phyloP scores from a whole-genome alignment of 2,888 invertebrate species.

The Carterocephalus palaemon region DNA sequence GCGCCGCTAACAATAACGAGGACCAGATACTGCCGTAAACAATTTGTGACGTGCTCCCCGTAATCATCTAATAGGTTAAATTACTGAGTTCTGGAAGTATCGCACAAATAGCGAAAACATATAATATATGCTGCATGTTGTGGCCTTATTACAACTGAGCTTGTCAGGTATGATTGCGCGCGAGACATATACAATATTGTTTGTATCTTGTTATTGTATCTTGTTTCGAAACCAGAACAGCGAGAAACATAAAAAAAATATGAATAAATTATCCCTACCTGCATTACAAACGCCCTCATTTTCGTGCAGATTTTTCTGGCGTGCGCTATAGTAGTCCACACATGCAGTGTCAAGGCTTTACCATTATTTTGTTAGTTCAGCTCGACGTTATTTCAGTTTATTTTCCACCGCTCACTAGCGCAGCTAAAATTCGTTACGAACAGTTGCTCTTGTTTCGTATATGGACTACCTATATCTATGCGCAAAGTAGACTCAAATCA shows the following conservation, averaged over 20 bases:
- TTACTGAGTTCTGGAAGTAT: background rate
- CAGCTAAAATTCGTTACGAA: constrained; percentile 5
- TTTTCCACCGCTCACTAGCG: background rate
- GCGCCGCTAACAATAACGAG: no score
- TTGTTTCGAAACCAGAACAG: no score
- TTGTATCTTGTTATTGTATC: no score
- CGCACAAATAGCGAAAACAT: constrained; percentile 7
- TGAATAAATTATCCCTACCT: no score
- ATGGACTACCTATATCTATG: constrained; percentile 6
- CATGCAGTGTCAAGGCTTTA: constrained; percentile 19
- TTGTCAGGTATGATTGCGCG: no score
- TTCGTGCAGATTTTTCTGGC: no score
- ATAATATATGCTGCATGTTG: background rate
- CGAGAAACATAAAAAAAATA: no score
- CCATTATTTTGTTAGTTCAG: constrained; percentile 10
- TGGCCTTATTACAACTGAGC: background rate
- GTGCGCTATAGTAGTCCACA: no score
- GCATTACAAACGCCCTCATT: no score
- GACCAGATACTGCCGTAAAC: background rate
- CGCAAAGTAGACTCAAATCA: constrained; percentile 8
- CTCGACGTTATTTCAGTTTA: constrained; percentile 15
- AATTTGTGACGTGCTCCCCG: background rate
- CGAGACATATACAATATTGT: no score
- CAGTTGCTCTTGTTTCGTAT: background rate
- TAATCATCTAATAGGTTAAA: background rate